Base-by-base conservation (phyloP, 2,888 invertebrate genomes). In the Sinopyrophorus schimmeli region DNA sequence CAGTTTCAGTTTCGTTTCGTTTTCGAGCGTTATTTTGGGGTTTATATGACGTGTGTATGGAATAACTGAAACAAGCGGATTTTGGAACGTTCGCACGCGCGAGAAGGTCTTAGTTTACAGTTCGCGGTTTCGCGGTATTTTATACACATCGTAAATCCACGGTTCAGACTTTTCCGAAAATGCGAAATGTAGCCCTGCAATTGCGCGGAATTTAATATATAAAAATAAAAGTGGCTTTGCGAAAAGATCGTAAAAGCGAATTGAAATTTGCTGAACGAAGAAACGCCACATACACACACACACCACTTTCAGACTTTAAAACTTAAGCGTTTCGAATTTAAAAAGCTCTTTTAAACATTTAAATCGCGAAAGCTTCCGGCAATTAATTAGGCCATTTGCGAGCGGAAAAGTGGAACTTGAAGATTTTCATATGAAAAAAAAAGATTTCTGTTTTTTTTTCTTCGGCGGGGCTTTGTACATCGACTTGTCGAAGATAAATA, bases 151-250 rank as follows among this genome's bases (percentile, higher is more conserved):
- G 46, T 51, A 51, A 51, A 51, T 47, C 30, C 26, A 37, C 32
- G 37, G 41, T 47, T 41, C 46, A 47, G n/a, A n/a, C 41, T 26
- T 21, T 40, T 24, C 40, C 32, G 37, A 30, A 41, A 47, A 47
- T 41, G 51, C 32, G 38, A 51, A 51, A 46, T 47, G 41, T 41
- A 38, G 14, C 47, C 41, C 38, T 31, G 41, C 46, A 42, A 47
- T 51, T 46, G 51, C 42, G 21, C 17, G 20, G 40, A 51, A 51
- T 51, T 51, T 41, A 51, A 47, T 51, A 51, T 51, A 43, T 46
- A 44, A 50, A 50, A 50, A 46, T 44, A 44, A 50, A 44, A 50
- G 40, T 50, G 43, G 49, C 43, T 24, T 49, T 49, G 43, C 43
- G 41, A 32, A 49, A 37, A n/a, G n/a, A 43, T 27, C 26, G 38